Evolutionary conservation across 2,797 vertebrate genomes (phyloP).

Genomic region (Siniperca undulata): DNA sequence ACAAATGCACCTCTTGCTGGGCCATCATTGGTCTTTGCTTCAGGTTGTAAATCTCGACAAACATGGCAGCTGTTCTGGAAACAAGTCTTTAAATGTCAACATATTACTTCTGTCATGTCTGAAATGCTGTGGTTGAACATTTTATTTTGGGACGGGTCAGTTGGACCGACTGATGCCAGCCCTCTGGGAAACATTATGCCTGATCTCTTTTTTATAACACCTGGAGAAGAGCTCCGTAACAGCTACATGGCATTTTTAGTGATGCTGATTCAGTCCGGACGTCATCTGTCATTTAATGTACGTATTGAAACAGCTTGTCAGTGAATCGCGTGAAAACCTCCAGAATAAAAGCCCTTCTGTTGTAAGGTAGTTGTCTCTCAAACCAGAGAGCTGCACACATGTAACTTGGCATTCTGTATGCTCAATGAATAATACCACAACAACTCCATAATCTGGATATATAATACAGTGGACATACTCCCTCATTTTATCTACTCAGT

Average conservation of each 20-base stretch:
- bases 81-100: conserved; percentile 40
- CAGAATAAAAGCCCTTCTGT: conserved; percentile 25
- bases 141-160: conserved; percentile 42
- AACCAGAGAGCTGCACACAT: neutral
- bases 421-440: neutral
- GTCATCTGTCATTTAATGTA: neutral
- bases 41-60: conserved; percentile 40
- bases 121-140: conserved; percentile 31
- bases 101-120: conserved; percentile 36
- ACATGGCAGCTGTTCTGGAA: conserved; percentile 39
- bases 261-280: conserved; percentile 1
- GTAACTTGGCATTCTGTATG: neutral
- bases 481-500: neutral
- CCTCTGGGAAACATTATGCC: conserved; percentile 10
- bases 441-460: conserved; percentile 10
- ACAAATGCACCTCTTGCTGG: conserved; percentile 5
- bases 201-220: neutral
- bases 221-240: neutral
- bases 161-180: conserved; percentile 7
- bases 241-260: conserved; percentile 2
- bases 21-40: conserved; percentile 1
- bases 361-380: neutral
- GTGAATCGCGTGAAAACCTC: conserved; percentile 11
- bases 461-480: neutral
- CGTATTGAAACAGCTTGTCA: neutral